Base-by-base conservation (phyloP, 2,797 vertebrate genomes). In the Sus cebifrons region DNA sequence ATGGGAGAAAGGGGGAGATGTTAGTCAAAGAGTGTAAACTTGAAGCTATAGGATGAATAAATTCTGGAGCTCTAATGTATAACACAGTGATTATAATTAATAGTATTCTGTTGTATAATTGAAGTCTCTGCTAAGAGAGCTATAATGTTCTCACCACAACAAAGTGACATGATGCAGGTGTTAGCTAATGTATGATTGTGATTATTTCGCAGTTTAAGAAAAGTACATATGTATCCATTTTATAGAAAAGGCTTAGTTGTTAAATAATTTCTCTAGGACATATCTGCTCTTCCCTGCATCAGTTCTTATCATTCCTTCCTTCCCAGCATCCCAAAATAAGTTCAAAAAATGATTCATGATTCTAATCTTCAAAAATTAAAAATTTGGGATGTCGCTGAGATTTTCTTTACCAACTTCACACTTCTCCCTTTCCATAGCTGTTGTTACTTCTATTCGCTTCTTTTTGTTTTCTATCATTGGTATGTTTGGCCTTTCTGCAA, bases 401-500 rank as follows among this genome's bases (percentile, higher is more conserved):
- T 49, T 49, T 10, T 49, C 44, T 36, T 92, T 81, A 20, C 27
- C 27, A 5, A 21, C 27, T 8, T 29, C 32, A 71, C 1, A 29
- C 44, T 67, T 7, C 67, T 56, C 49, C 86, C 16, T 67, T 74
- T 23, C 36, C 7, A 2, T 68, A 56, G n/a, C 11, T 60, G 25
- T 49, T n/a, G 8, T 84, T 96, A 79, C n/a, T 82, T 68, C 16
- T 60, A 0, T 40, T 83, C n/a, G 62, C 36, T 95, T 90, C n/a
- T 36, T 78, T 29, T 85, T 77, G 3, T n/a, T 52, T 89, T 89
- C 60, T 62, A 20, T 64, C 27, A 81, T 44, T 78, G 32, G 3
- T 79, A 60, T 73, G 70, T 91, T 77, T 86, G 44, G 64, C 75
- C 67, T 95, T 95, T 81, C 44, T 74, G 58, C n/a, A 90, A 81